Evolutionary conservation across 2,113 vertebrate species (phyloP), one percentile per base, ranked within the genome.

Genomic region (Aptenodytes forsteri): DNA sequence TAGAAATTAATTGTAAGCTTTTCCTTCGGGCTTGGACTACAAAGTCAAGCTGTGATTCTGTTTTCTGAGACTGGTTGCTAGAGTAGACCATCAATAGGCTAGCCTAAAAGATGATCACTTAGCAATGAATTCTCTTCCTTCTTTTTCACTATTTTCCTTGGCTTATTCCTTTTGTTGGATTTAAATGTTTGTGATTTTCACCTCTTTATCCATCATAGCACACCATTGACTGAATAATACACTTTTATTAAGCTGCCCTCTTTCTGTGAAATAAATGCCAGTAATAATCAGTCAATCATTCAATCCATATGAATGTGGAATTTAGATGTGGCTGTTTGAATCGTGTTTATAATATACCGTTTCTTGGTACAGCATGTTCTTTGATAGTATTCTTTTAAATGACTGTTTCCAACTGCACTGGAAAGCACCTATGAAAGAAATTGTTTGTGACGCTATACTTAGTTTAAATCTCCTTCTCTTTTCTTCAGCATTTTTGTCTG

Each of bases 261-360:
- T 94, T 93, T 96, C 89, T 96, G 91, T 77, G 95, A 94, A 97
- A 97, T 96, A 97, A 96, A 97, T 96, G 96, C 93, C 91, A 93
- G 95, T 89, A 97, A 96, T 97, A 97, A 97, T 97, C 95, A 97
- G 96, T 95, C 97, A 97, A 95, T 96, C 97, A 97, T 96, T 97
- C 96, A 96, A 77, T 96, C 95, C 95, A 89, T 96, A 76, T 96
- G 95, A 96, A 96, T 96, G 94, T 94, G 82, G 93, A 96, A 97
- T 97, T 96, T 96, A 95, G 89, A 96, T 96, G 95, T 91, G 93
- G 91, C 89, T 93, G 73, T 91, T 97, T 96, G 94, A 97, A 96
- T 91, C 7, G 14, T 34, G 58, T 93, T 95, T 94, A 95, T 95
- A 97, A 96, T 91, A 89, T 77, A 87, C n/a, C 26, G 58, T 91